Conservation (phyloP, 2,797 vertebrate species). For the Enteromius trimaculatus region DNA sequence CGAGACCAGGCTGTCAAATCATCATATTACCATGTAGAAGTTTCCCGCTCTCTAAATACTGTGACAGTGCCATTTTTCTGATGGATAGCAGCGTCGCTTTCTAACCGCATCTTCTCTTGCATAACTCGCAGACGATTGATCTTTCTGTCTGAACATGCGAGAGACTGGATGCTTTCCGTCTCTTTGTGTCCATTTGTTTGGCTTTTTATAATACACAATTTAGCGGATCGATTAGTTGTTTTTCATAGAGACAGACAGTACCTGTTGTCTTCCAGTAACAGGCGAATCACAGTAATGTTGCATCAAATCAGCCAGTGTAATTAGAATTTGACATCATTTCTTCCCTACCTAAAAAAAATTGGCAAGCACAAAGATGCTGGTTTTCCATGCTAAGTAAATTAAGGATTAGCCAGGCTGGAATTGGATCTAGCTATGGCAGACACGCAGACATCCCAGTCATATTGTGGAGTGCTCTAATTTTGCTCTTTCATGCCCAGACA, state of each 20-base stretch:
- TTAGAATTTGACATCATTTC: constrained; percentile 52
- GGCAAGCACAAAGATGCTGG: constrained; percentile 27
- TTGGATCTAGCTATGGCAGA: constrained; percentile 51
- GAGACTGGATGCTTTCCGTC: constrained; percentile 67
- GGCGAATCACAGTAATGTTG: constrained; percentile 41
- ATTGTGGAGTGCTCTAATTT: constrained; percentile 42
- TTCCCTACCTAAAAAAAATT: constrained; percentile 46
- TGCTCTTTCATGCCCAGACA: constrained; percentile 45
- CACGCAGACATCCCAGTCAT: constrained; percentile 32
- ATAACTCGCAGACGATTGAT: constrained; percentile 71
- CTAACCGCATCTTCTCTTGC: constrained; percentile 72
- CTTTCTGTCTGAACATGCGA: constrained; percentile 62
- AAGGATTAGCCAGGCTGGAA: constrained; percentile 56
- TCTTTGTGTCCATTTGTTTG: constrained; percentile 74
- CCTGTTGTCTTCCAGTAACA: constrained; percentile 63
- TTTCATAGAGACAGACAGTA: constrained; percentile 68
- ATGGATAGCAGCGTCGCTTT: constrained; percentile 73
- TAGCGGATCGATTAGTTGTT: constrained; percentile 74
- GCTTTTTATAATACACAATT: constrained; percentile 70
- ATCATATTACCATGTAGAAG: constrained; percentile 36
- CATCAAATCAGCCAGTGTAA: constrained; percentile 54
- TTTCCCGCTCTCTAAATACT: constrained; percentile 63
- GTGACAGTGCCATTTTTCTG: constrained; percentile 63
- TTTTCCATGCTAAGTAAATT: constrained; percentile 51
- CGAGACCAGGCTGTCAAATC: constrained; percentile 63